Base-by-base conservation (phyloP, 2,888 invertebrate genomes). In the Phortica magna region DNA sequence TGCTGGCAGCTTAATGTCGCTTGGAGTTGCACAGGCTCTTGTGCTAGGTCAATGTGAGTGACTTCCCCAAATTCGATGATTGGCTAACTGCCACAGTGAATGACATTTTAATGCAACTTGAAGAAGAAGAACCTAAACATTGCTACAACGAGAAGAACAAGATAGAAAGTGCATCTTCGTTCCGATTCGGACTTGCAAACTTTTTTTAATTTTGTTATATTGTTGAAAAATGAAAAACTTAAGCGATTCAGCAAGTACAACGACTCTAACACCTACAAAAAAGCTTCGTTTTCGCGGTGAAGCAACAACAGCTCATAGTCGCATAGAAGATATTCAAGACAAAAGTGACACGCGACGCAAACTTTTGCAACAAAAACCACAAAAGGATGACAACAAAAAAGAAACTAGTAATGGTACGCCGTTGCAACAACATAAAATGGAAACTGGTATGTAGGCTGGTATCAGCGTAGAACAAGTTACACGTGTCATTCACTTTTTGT, bases 281-380 rank as follows among this genome's bases (percentile, higher is more conserved):
- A 93, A 92, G 87, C 89, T 93, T 78, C 89, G 93, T 80, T 93
- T 93, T 89, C 91, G 92, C 79, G 88, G 92, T 64, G 91, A 92
- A 10, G 0, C 41, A 17, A 39, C 43, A 19, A 31, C 19, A 19
- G 5, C 17, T 17, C 42, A 59, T 1, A 59, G 12, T 41, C 42
- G 57, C 7, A 10, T 68, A 17, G 68, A 75, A 57, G 73, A 71
- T 22, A 22, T 71, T 14, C 31, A 9, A 7, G 70, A 70, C n/a
- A 48, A 53, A 41, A 41, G 65, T 12, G 41, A 65, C 10, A 2
- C 65, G 19, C 59, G 59, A 12, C 31, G 41, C 31, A 65, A 65
- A 65, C 10, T 41, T 19, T 12, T 41, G 41, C 59, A 41, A 14
- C 31, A 22, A 22, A n/a, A 41, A 12, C 12, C 6, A 41, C 41